Percentiles rank a stretch among this genome's conserved stretches.
Evolutionary conservation across 2,797 vertebrate species (phyloP).

Genomic region (Platalea minor): DNA sequence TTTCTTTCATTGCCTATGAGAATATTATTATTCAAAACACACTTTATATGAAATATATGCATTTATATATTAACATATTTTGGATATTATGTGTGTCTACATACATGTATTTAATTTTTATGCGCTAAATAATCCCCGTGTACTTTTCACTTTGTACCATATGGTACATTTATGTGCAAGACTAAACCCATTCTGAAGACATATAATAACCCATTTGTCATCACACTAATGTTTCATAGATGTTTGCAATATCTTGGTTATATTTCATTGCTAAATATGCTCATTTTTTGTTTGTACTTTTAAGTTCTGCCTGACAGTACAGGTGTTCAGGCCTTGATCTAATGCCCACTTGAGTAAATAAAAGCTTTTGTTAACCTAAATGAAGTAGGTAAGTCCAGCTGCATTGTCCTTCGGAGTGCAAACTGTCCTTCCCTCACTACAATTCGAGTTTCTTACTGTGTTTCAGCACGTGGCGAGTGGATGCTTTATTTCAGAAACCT

Average conservation of each 20-base stretch:
- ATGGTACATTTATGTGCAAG: not conserved
- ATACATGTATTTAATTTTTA: not conserved
- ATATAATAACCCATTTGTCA: not conserved
- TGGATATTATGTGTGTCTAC: not conserved
- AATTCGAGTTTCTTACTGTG: not conserved
- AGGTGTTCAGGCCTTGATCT: not conserved
- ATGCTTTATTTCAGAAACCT: not conserved
- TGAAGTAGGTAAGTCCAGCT: not conserved
- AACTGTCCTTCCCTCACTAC: not conserved
- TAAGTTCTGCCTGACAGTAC: not conserved
- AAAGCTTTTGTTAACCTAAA: not conserved
- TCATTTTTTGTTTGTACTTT: not conserved
- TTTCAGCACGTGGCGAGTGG: accelerated
- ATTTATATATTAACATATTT: not conserved
- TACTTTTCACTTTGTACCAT: not conserved
- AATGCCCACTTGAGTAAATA: not conserved
- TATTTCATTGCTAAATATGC: not conserved
- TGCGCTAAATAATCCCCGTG: not conserved
- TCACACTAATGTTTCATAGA: not conserved
- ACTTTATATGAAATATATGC: not conserved
- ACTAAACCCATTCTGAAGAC: not conserved
- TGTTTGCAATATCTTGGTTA: not conserved
- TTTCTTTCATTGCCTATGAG: not conserved
- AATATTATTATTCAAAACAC: not conserved
- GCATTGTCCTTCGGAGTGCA: not conserved